Conservation (phyloP, 2,797 vertebrate species). For the Taenioides sp. region DNA sequence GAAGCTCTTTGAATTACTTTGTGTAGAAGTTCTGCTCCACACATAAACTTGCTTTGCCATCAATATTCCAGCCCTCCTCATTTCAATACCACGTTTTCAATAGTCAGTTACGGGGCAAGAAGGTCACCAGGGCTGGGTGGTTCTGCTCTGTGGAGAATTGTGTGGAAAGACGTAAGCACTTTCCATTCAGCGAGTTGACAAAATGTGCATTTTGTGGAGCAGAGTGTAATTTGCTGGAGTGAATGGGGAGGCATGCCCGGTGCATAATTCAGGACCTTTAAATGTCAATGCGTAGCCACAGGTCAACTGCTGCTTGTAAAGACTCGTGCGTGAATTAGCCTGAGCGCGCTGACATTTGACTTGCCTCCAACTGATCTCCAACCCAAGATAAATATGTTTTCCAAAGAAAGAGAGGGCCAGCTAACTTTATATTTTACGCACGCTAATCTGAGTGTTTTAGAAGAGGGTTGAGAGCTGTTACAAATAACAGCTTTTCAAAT, state of each 20-base stretch:
- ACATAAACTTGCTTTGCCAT: too few species aligned
- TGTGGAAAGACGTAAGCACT: background rate
- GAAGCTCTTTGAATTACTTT: too few species aligned
- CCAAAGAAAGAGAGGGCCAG: background rate
- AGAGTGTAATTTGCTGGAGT: background rate
- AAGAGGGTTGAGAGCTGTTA: too few species aligned
- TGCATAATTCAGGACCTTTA: slow-evolving; percentile 48
- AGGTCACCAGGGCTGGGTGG: background rate
- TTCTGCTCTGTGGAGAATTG: background rate
- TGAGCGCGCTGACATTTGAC: slow-evolving; percentile 45
- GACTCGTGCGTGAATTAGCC: slow-evolving; percentile 44
- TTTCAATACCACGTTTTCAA: background rate
- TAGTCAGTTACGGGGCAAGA: background rate
- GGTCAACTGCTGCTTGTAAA: slow-evolving; percentile 40
- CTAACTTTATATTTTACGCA: background rate
- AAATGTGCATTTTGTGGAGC: slow-evolving; percentile 1
- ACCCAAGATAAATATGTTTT: slow-evolving; percentile 9
- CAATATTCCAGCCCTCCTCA: background rate
- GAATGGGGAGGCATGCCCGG: slow-evolving; percentile 35
- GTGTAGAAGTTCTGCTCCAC: too few species aligned
- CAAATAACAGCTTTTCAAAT: too few species aligned
- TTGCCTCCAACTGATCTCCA: slow-evolving; percentile 32
- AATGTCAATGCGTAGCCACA: slow-evolving; percentile 47
- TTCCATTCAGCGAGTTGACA: background rate
- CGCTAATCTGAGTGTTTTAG: too few species aligned